A percentile compares a stretch with the other conserved stretches of the same genome.
Evolutionary conservation across 2,113 vertebrate genomes (phyloP).

Genomic region (Notarius quadriscutis): DNA sequence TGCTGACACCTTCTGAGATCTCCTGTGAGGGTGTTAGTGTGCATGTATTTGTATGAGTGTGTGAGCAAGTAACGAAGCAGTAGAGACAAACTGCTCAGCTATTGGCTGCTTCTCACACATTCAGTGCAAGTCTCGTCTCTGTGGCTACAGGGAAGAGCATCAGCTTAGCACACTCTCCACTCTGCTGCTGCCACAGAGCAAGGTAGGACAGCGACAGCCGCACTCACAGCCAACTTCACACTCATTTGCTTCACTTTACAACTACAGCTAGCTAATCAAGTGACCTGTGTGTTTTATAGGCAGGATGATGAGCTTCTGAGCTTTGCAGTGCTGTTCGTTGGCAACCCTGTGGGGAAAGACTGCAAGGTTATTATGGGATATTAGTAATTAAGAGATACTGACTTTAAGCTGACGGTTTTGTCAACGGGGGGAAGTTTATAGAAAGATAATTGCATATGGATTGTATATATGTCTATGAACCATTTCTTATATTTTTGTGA

Average conservation of each 20-base stretch:
- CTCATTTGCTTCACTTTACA: not conserved
- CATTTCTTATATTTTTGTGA: not conserved
- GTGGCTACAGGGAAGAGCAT: conserved; percentile 66
- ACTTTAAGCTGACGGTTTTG: conserved; percentile 5
- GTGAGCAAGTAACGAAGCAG: conserved; percentile 26
- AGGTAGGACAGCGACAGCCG: conserved; percentile 66
- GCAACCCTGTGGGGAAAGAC: not conserved
- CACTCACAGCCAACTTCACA: conserved; percentile 21
- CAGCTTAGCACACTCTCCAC: conserved; percentile 52
- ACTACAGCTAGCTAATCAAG: not conserved
- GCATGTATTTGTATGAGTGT: conserved; percentile 31
- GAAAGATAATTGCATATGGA: not conserved
- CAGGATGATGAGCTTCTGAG: not conserved
- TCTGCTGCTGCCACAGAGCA: conserved; percentile 47
- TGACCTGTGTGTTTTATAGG: conserved; percentile 5
- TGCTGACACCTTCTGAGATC: conserved; percentile 31
- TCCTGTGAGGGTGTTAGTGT: conserved; percentile 39
- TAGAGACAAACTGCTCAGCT: conserved; percentile 51
- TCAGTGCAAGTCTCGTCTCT: conserved; percentile 62
- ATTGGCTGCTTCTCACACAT: conserved; percentile 69
- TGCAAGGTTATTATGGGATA: not conserved
- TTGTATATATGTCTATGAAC: not conserved
- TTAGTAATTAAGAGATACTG: not conserved
- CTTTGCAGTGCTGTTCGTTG: not conserved
- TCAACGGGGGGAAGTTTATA: not conserved